Evolutionary conservation across 2,888 invertebrate genomes (phyloP).

Genomic region (Caenorhabditis sp.): DNA sequence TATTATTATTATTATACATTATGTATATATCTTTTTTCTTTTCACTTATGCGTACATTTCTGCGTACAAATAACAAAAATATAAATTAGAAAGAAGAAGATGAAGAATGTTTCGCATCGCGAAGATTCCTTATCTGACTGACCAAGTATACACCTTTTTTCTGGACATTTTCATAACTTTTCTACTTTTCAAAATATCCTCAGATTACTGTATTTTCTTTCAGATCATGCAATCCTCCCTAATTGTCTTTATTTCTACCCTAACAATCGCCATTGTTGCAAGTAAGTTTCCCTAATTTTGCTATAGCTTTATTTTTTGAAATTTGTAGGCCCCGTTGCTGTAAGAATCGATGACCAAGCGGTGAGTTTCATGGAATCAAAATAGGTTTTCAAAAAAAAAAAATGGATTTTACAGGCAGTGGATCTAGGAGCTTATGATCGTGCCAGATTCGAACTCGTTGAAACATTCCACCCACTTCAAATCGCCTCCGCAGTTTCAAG

Average conservation of each 20-base stretch:
- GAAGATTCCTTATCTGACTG: not conserved
- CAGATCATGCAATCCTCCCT: not conserved
- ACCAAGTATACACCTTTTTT: not conserved
- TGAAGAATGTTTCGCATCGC: not conserved
- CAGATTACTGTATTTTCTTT: no score
- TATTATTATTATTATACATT: not conserved
- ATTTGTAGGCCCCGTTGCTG: constrained; percentile 26
- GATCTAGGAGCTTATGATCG: constrained; percentile 51
- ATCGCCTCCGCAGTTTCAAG: constrained; percentile 48
- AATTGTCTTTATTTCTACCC: not conserved
- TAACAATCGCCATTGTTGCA: constrained; percentile 8
- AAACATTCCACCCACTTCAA: constrained; percentile 52
- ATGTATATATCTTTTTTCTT: no score
- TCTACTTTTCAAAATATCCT: not conserved
- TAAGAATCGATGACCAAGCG: constrained; percentile 36
- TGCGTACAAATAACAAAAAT: no score
- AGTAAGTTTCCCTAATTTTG: constrained; percentile 1
- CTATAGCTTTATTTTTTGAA: no score
- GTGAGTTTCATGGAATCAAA: constrained; percentile 26
- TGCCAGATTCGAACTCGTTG: constrained; percentile 51
- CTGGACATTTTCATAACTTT: not conserved
- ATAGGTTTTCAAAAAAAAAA: not conserved
- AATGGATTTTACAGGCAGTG: constrained; percentile 35
- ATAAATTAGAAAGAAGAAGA: no score
- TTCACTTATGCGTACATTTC: not conserved